Conservation (phyloP, 64 coral and sea anemone species). For the Porites australiensis region DNA sequence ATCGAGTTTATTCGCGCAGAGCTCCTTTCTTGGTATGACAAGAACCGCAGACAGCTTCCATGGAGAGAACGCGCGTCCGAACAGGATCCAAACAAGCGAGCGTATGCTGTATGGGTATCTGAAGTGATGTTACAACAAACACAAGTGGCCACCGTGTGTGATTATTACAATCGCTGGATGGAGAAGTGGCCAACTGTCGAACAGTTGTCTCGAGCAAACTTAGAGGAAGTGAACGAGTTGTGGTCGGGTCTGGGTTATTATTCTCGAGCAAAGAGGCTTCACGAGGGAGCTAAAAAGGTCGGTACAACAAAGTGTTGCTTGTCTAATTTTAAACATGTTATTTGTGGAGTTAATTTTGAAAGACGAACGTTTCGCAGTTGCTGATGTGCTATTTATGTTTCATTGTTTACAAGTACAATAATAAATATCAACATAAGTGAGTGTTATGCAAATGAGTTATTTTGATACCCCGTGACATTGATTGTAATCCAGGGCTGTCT, state of each 20-base stretch:
- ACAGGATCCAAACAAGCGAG: conserved; percentile 78
- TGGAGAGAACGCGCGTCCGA: conserved; percentile 76
- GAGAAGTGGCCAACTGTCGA: conserved; percentile 91
- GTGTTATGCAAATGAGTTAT: no score
- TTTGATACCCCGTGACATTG: no score
- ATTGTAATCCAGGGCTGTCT: no score
- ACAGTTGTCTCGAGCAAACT: conserved; percentile 75
- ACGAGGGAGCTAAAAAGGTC: conserved; percentile 95
- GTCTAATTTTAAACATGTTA: no score
- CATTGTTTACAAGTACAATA: no score
- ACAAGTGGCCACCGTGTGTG: conserved; percentile 93
- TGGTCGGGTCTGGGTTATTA: conserved; percentile 99
- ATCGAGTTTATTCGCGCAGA: conserved; percentile 45
- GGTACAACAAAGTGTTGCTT: not conserved
- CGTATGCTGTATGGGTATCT: conserved; percentile 96
- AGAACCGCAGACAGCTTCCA: conserved; percentile 88
- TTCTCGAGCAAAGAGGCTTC: conserved; percentile 84
- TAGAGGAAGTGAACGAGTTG: conserved; percentile 95
- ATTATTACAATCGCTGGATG: conserved; percentile 99
- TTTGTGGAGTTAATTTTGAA: no score
- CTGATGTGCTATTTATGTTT: no score
- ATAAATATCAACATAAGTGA: no score
- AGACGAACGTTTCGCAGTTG: no score
- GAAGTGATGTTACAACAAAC: conserved; percentile 99
- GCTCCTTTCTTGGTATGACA: conserved; percentile 87